A percentile compares a stretch with the other conserved stretches of the same genome.
These are phyloP conservation scores for Acleris cristana DNA, from an alignment of 2,888 invertebrate species.

Conservation along the genomic window DNA sequence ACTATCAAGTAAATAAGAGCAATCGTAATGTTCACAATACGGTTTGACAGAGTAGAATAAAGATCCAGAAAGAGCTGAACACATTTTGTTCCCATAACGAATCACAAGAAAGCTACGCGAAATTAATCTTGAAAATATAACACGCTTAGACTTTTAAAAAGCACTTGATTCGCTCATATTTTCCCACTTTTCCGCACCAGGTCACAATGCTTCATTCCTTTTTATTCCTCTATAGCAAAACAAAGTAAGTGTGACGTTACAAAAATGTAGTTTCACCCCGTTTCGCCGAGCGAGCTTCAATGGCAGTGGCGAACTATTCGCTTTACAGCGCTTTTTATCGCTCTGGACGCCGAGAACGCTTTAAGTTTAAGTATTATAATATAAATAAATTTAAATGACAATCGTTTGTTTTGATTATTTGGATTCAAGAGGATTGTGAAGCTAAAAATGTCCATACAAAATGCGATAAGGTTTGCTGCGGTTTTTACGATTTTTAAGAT, in stretches of 20 bases:
- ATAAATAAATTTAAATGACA: not conserved
- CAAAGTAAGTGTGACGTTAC: slow-evolving; percentile 11
- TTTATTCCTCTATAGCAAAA: slow-evolving; percentile 10
- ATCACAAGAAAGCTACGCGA: no score
- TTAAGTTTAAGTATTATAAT: no score
- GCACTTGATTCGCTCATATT: slow-evolving; percentile 2
- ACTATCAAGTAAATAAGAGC: no score
- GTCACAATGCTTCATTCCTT: slow-evolving; percentile 10
- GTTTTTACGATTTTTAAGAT: no score
- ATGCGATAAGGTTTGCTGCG: no score
- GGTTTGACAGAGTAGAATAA: no score
- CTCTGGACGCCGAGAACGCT: not conserved
- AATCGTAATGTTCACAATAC: no score
- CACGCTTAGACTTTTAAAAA: not conserved
- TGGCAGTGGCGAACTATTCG: slow-evolving; percentile 4
- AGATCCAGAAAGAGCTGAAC: no score
- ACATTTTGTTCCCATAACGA: no score
- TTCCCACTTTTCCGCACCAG: not conserved
- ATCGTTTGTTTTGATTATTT: not conserved
- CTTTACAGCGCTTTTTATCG: slow-evolving; percentile 5
- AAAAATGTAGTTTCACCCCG: slow-evolving; percentile 11
- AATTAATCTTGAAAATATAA: no score
- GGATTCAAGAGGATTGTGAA: no score
- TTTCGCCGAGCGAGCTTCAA: not conserved
- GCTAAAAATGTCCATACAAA: no score